phyloP scores from a whole-genome alignment of 2,113 vertebrate species.

The Barbus barbus region DNA sequence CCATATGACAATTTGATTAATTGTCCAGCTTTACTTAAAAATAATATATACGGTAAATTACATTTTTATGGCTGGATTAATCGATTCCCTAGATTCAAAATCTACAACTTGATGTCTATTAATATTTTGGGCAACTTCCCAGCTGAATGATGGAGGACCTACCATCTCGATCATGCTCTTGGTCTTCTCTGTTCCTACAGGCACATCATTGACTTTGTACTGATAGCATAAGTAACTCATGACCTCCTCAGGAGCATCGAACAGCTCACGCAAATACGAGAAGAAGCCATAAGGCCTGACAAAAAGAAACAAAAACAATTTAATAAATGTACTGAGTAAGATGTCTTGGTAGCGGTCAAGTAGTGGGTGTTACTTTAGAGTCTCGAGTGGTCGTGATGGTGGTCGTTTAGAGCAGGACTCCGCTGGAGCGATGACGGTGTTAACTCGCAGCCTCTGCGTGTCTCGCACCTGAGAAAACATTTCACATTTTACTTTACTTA shows the following conservation, averaged over 20 bases:
- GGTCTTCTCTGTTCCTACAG: slow-evolving; percentile 89
- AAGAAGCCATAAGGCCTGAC: slow-evolving; percentile 88
- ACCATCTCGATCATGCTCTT: slow-evolving; percentile 90
- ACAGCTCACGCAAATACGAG: slow-evolving; percentile 91
- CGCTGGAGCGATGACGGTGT: slow-evolving; percentile 83
- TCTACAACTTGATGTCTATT: neutral
- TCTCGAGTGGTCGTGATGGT: slow-evolving; percentile 81
- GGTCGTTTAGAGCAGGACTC: slow-evolving; percentile 71
- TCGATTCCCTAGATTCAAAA: too few species aligned
- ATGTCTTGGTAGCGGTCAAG: neutral
- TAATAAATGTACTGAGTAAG: neutral
- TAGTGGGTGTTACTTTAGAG: slow-evolving; percentile 68
- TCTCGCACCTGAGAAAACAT: slow-evolving; percentile 80
- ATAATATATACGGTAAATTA: too few species aligned
- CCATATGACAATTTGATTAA: neutral
- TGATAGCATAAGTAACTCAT: slow-evolving; percentile 94
- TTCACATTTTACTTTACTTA: neutral
- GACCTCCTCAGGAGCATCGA: slow-evolving; percentile 90
- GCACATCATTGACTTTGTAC: slow-evolving; percentile 88
- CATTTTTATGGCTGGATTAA: neutral
- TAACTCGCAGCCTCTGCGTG: slow-evolving; percentile 83
- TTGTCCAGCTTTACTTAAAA: neutral
- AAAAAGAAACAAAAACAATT: slow-evolving; percentile 6
- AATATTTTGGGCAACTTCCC: neutral
- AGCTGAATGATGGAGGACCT: slow-evolving; percentile 35